phyloP scores from a whole-genome alignment of 1,140 invertebrate species.

The Leptinotarsa texana region DNA sequence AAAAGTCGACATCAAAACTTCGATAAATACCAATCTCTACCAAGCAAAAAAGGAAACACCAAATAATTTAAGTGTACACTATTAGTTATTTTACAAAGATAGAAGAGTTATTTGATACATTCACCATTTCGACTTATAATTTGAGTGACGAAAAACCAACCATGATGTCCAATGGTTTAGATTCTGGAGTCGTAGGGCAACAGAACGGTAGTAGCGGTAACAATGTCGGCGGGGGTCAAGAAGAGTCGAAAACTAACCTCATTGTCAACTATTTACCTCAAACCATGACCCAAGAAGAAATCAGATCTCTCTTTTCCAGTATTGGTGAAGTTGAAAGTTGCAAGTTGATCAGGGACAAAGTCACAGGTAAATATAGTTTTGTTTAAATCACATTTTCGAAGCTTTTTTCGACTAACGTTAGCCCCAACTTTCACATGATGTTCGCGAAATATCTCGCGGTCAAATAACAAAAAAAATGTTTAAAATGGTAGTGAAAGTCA shows the following conservation, averaged over 20 bases:
- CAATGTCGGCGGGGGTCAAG: conserved; percentile 70
- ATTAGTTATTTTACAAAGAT: conserved; percentile 30
- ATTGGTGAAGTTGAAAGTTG: conserved; percentile 99
- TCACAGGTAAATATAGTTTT: conserved; percentile 73
- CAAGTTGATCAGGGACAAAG: conserved; percentile 98
- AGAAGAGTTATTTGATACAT: conserved; percentile 43
- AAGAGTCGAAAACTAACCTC: conserved; percentile 96
- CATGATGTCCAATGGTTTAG: conserved; percentile 86
- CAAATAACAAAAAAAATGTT: neutral
- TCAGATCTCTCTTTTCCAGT: conserved; percentile 93
- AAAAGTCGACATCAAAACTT: conserved; percentile 15
- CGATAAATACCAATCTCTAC: conserved; percentile 9
- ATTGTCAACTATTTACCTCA: conserved; percentile 99
- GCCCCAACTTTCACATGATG: neutral
- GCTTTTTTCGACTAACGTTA: neutral
- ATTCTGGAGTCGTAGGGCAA: conserved; percentile 65
- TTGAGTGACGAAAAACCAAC: conserved; percentile 46
- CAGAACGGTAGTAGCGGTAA: conserved; percentile 72
- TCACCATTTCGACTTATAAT: conserved; percentile 44
- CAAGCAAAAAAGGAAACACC: conserved; percentile 25
- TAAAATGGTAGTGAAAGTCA: neutral
- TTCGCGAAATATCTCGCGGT: neutral
- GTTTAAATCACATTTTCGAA: neutral
- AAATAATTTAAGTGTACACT: conserved; percentile 30
- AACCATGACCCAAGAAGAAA: conserved; percentile 99